These are phyloP conservation scores for Saccopteryx leptura DNA, from an alignment of 2,113 vertebrate species.

Conservation along the genomic window DNA sequence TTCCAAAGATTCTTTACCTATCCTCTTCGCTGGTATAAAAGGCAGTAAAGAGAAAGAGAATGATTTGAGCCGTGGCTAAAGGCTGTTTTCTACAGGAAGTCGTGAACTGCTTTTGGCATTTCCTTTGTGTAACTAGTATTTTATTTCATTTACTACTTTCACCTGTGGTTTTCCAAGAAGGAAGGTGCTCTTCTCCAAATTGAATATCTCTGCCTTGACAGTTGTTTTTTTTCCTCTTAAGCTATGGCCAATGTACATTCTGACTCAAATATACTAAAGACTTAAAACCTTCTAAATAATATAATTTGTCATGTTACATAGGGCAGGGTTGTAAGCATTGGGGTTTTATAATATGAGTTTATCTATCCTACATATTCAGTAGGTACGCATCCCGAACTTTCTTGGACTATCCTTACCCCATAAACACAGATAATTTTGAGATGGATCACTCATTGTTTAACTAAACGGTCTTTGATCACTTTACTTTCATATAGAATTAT, in stretches of 20 bases:
- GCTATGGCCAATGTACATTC: neutral
- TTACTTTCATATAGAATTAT: neutral
- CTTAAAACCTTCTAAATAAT: neutral
- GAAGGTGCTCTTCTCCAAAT: conserved; percentile 22
- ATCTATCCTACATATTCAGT: neutral
- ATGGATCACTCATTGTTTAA: neutral
- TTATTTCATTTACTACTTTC: conserved; percentile 64
- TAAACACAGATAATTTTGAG: neutral
- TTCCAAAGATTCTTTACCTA: conserved; percentile 63
- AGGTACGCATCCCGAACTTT: neutral
- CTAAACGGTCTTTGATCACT: neutral
- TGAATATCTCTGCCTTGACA: neutral
- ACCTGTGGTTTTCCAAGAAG: neutral
- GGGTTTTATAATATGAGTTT: neutral
- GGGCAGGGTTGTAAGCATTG: neutral
- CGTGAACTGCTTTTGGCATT: neutral
- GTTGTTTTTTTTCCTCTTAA: neutral
- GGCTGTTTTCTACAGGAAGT: conserved; percentile 61
- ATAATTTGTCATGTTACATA: neutral
- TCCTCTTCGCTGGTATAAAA: conserved; percentile 56
- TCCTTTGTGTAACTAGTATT: neutral
- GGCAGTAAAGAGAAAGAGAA: conserved; percentile 43
- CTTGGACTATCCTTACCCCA: neutral
- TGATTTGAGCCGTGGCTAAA: neutral
- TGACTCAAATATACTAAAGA: neutral